Conservation (phyloP, 1,140 invertebrate species). For the Telenomus remus region DNA sequence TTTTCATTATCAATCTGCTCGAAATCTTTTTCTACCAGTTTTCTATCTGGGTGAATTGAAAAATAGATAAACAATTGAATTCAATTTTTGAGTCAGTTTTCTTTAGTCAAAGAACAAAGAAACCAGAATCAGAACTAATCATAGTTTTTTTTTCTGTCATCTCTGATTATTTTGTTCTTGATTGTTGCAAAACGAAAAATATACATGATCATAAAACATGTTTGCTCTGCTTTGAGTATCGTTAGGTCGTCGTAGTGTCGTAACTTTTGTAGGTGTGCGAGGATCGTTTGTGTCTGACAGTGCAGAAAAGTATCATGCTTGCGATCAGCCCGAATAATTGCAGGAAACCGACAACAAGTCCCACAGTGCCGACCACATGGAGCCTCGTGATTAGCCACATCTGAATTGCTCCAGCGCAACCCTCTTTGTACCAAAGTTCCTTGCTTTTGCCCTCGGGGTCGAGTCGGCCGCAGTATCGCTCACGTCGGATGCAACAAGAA, state of each 20-base stretch:
- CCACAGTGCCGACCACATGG: conserved; percentile 83
- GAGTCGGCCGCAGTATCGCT: conserved; percentile 71
- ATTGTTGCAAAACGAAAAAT: background rate
- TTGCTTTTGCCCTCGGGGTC: conserved; percentile 75
- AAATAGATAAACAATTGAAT: no score
- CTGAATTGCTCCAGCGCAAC: conserved; percentile 82
- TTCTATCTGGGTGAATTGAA: no score
- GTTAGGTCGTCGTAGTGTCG: conserved; percentile 77
- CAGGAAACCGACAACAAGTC: conserved; percentile 81
- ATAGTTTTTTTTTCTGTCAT: no score
- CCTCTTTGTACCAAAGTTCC: conserved; percentile 80
- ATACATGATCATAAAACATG: background rate
- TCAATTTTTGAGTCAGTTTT: no score
- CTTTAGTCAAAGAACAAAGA: no score
- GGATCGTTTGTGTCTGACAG: conserved; percentile 81
- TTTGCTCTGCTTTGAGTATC: background rate
- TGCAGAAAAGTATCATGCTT: conserved; percentile 86
- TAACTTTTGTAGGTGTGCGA: conserved; percentile 83
- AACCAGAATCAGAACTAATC: no score
- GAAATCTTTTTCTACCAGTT: no score
- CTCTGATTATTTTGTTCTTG: no score
- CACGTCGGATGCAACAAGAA: conserved; percentile 83
- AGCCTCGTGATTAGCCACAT: conserved; percentile 82
- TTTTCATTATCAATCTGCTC: no score
- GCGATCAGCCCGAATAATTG: conserved; percentile 85